Percentiles rank a stretch among this genome's conserved stretches.
Conservation (phyloP, 2,888 invertebrate genomes). For the Opisthograptis luteolata region DNA sequence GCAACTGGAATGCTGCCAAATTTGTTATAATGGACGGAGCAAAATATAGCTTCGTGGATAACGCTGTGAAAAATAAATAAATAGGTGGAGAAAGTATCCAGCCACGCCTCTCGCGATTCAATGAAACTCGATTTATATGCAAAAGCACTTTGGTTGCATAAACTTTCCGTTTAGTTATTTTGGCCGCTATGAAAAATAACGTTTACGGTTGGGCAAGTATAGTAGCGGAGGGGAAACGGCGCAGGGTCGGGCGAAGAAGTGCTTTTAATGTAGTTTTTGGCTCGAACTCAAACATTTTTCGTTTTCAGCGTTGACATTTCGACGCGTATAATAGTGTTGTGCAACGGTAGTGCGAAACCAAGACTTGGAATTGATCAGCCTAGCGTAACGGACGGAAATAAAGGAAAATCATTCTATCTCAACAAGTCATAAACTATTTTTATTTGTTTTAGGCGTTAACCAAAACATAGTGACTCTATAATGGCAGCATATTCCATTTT, state of each 20-base stretch:
- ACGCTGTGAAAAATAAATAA: constrained; percentile 34
- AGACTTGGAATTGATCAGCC: constrained; percentile 10
- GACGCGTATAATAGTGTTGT: constrained; percentile 27
- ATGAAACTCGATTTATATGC: constrained; percentile 21
- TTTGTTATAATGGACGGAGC: constrained; percentile 44
- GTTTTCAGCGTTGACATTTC: constrained; percentile 24
- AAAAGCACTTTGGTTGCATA: constrained; percentile 19
- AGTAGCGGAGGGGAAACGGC: constrained; percentile 1
- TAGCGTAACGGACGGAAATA: constrained; percentile 9
- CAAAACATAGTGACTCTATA: too few relatives aligned
- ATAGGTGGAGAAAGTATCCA: constrained; percentile 29
- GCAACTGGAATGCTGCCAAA: constrained; percentile 51
- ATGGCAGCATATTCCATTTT: too few relatives aligned
- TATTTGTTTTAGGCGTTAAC: too few relatives aligned
- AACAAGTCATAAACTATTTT: neutral
- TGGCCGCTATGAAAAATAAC: constrained; percentile 9
- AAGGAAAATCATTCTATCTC: constrained; percentile 1
- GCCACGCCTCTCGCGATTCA: constrained; percentile 16
- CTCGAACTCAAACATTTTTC: constrained; percentile 26
- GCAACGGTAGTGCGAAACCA: constrained; percentile 19
- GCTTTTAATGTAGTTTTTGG: constrained; percentile 29
- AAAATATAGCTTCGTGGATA: constrained; percentile 22
- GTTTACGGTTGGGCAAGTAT: constrained; percentile 8
- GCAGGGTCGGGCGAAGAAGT: neutral
- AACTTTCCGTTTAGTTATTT: constrained; percentile 16